Evolutionary conservation across 2,888 invertebrate genomes (phyloP).

Genomic region (Brachyptera risi): DNA sequence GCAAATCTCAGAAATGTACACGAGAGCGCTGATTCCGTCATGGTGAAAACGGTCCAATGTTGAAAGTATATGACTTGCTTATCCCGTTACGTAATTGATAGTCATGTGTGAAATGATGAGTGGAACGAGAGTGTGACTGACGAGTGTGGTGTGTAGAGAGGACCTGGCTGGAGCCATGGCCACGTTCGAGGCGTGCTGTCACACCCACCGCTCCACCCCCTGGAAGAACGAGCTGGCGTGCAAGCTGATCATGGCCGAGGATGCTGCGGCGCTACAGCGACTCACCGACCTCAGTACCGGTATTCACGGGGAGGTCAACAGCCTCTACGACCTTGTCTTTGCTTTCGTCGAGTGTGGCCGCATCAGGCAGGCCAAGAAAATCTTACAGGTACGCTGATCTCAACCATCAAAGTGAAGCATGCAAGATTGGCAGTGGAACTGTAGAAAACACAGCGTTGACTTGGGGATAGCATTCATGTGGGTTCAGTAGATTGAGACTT

Average conservation of each 20-base stretch:
- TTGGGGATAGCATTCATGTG: too few species aligned
- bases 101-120: too few species aligned
- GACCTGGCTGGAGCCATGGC: conserved; percentile 64
- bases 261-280: conserved; percentile 73
- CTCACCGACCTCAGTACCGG: conserved; percentile 74
- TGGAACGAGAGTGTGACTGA: too few species aligned
- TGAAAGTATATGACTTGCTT: too few species aligned
- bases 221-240: conserved; percentile 73
- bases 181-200: conserved; percentile 65
- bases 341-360: conserved; percentile 80
- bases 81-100: too few species aligned
- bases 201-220: conserved; percentile 65
- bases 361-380: conserved; percentile 73
- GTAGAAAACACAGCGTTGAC: too few species aligned
- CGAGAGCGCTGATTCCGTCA: too few species aligned
- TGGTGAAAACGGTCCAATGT: too few species aligned
- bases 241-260: conserved; percentile 66
- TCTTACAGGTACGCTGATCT: conserved; percentile 66
- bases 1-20: too few species aligned
- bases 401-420: too few species aligned
- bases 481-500: too few species aligned
- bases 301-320: conserved; percentile 77
- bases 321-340: conserved; percentile 76
- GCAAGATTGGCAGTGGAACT: too few species aligned
- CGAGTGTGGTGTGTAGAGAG: conserved; percentile 56